A percentile compares a stretch with the other conserved stretches of the same genome.
These are phyloP conservation scores for Melanotaenia pygmaea DNA, from an alignment of 2,797 vertebrate species.

Conservation along the genomic window DNA sequence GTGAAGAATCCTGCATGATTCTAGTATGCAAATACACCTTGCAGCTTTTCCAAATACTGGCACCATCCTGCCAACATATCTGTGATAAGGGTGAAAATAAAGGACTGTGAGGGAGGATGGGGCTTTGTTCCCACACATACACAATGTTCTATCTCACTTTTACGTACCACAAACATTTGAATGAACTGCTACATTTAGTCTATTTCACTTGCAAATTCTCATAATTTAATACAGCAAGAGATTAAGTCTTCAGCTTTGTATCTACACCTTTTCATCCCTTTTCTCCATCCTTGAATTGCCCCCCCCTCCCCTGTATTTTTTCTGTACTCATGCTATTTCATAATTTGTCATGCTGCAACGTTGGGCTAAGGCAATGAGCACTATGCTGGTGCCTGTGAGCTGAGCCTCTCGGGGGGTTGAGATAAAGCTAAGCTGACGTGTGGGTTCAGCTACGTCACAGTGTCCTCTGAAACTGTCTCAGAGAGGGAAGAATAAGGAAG, in stretches of 20 bases:
- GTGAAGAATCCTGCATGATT: conserved; percentile 31
- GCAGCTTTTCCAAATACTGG: conserved; percentile 47
- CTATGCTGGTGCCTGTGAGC: conserved; percentile 66
- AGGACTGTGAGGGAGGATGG: conserved; percentile 3
- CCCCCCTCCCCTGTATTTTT: neutral
- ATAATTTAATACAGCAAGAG: neutral
- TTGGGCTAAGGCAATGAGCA: conserved; percentile 54
- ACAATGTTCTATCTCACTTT: neutral
- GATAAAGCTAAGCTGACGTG: conserved; percentile 75
- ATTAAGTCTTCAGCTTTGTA: neutral
- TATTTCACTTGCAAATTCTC: neutral
- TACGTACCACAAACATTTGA: neutral
- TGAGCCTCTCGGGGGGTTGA: conserved; percentile 58
- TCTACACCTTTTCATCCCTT: conserved; percentile 4
- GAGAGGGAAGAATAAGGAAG: conserved; percentile 31
- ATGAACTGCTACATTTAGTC: neutral
- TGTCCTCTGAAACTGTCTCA: conserved; percentile 54
- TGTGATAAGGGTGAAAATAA: conserved; percentile 33
- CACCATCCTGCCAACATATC: conserved; percentile 5
- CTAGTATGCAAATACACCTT: conserved; percentile 45
- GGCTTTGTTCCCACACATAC: conserved; percentile 4
- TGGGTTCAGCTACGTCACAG: conserved; percentile 69
- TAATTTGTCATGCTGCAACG: conserved; percentile 70
- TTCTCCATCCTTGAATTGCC: neutral
- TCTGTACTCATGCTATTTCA: conserved; percentile 49